Evolutionary conservation across 1,140 invertebrate genomes (phyloP).

Genomic region (Neodiprion virginianus): DNA sequence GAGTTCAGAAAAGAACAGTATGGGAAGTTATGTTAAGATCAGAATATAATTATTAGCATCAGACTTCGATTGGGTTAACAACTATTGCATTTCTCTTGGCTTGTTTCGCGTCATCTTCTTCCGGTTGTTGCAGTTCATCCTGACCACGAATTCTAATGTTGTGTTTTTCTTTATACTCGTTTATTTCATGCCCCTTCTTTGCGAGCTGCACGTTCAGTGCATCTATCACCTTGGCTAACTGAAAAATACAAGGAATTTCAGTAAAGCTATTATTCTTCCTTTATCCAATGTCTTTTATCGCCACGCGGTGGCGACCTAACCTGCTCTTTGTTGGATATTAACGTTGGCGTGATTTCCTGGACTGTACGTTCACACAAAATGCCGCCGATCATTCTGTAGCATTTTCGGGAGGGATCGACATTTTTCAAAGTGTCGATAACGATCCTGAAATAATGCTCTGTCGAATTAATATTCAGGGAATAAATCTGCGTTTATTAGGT

Average conservation of each 20-base stretch:
- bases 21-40: no score
- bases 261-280: not conserved
- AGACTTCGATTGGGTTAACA: constrained; percentile 49
- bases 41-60: constrained; percentile 13
- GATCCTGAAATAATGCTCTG: constrained; percentile 71
- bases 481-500: constrained; percentile 29
- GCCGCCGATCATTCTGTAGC: constrained; percentile 92
- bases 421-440: constrained; percentile 93
- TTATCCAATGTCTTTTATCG: constrained; percentile 12
- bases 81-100: constrained; percentile 64
- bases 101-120: constrained; percentile 55
- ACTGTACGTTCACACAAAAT: constrained; percentile 93
- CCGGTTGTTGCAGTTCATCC: constrained; percentile 63
- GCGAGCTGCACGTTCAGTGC: constrained; percentile 81
- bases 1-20: no score
- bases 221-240: constrained; percentile 80
- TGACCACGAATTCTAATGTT: constrained; percentile 81
- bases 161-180: constrained; percentile 91
- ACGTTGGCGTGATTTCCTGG: constrained; percentile 86
- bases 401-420: constrained; percentile 85
- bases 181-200: constrained; percentile 89
- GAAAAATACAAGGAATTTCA: constrained; percentile 39
- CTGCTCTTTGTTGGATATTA: constrained; percentile 84
- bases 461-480: constrained; percentile 8
- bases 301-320: constrained; percentile 50